Conservation (phyloP, 2,888 invertebrate genomes). For the Phengaris arion region DNA sequence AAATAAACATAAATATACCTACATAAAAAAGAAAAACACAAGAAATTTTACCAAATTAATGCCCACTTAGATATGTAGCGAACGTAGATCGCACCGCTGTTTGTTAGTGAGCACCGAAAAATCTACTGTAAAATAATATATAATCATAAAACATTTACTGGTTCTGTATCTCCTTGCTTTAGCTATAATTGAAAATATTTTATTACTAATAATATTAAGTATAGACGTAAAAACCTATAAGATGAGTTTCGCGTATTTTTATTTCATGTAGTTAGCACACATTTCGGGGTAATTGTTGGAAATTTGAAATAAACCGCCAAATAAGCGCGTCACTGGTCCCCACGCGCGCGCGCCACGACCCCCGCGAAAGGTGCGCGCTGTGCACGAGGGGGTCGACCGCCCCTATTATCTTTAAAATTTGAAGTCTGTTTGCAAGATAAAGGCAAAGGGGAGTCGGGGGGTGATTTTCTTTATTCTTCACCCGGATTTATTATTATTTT, state of each 20-base stretch:
- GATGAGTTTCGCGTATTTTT: background rate
- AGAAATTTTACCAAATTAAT: too few species aligned
- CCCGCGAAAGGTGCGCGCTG: slow-evolving; percentile 74
- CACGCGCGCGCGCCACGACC: slow-evolving; percentile 50
- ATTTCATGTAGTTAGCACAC: background rate
- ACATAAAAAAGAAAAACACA: too few species aligned
- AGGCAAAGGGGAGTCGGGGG: slow-evolving; percentile 74
- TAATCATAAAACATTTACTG: too few species aligned
- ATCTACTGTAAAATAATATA: too few species aligned
- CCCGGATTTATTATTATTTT: slow-evolving; percentile 80
- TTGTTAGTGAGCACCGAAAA: too few species aligned
- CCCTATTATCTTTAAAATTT: slow-evolving; percentile 79
- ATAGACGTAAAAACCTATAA: too few species aligned
- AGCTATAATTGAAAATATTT: background rate
- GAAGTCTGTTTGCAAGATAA: slow-evolving; percentile 79
- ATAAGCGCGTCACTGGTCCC: slow-evolving; percentile 55
- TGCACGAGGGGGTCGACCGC: slow-evolving; percentile 59
- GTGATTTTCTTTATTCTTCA: slow-evolving; percentile 79
- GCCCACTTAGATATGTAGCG: too few species aligned
- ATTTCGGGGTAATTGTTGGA: slow-evolving; percentile 40
- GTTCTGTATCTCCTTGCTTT: background rate
- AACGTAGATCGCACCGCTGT: too few species aligned
- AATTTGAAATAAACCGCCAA: slow-evolving; percentile 73
- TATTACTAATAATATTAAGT: background rate
- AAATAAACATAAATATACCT: too few species aligned